Evolutionary conservation across 30 jellyfish, hydroid and myxozoan genomes (phyloP).

Genomic region (Mastigias papua): DNA sequence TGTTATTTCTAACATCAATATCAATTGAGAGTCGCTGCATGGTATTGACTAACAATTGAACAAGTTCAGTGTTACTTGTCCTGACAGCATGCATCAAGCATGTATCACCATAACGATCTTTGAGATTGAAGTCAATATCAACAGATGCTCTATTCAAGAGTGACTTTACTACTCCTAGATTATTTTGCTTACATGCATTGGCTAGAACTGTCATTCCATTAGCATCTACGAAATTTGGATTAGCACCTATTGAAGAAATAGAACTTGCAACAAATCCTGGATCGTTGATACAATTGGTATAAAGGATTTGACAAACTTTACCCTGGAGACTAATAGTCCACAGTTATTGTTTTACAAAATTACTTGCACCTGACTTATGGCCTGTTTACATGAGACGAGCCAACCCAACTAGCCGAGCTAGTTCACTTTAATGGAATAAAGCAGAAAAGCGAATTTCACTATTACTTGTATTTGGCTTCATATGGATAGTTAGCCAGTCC

Average conservation of each 20-base stretch:
- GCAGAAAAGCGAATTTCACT: too few species aligned
- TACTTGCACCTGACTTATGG: too few species aligned
- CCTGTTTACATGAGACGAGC: too few species aligned
- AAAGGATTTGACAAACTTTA: too few species aligned
- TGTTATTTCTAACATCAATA: constrained; percentile 67
- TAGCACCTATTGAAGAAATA: constrained; percentile 43
- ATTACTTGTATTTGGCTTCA: too few species aligned
- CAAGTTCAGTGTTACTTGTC: constrained; percentile 56
- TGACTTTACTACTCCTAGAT: constrained; percentile 29
- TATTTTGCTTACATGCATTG: constrained; percentile 70
- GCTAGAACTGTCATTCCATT: constrained; percentile 71
- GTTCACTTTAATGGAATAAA: too few species aligned
- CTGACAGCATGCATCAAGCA: constrained; percentile 86
- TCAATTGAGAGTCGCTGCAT: constrained; percentile 53
- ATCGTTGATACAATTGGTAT: too few species aligned
- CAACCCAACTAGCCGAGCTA: too few species aligned
- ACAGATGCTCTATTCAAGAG: constrained; percentile 36
- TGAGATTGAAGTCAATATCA: constrained; percentile 61
- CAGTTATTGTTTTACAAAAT: too few species aligned
- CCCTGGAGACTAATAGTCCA: too few species aligned
- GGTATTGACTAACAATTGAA: constrained; percentile 37
- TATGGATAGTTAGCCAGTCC: too few species aligned
- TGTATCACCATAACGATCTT: constrained; percentile 71
- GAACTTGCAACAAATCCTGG: too few species aligned
- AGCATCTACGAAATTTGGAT: constrained; percentile 44